These are phyloP conservation scores for Diadegma fenestrale DNA, from an alignment of 2,888 invertebrate genomes.

Conservation along the genomic window DNA sequence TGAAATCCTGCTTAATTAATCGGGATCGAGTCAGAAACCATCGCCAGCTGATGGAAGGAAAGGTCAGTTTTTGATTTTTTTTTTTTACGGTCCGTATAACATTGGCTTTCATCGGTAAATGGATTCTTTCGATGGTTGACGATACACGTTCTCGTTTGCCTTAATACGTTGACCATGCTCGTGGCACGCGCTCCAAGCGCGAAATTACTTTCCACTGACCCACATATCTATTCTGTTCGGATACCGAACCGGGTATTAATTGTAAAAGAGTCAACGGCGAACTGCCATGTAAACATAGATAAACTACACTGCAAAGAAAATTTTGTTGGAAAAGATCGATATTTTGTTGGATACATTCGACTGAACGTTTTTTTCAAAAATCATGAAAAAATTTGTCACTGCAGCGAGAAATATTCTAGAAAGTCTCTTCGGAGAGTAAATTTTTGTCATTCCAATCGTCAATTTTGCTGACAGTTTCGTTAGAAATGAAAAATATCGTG, in stretches of 20 bases:
- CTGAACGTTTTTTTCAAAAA: too few relatives aligned
- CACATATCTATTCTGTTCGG: constrained; percentile 64
- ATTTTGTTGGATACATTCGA: too few relatives aligned
- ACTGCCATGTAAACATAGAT: background rate
- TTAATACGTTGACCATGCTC: constrained; percentile 57
- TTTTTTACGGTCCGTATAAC: background rate
- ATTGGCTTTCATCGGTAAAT: constrained; percentile 29
- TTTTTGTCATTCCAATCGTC: too few relatives aligned
- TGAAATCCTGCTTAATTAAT: background rate
- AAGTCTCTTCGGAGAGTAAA: too few relatives aligned
- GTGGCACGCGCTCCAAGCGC: constrained; percentile 54
- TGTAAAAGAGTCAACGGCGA: constrained; percentile 45
- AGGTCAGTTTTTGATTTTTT: background rate
- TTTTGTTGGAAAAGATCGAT: too few relatives aligned
- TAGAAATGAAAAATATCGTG: too few relatives aligned
- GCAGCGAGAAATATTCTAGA: too few relatives aligned
- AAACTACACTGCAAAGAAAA: too few relatives aligned
- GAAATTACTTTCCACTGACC: constrained; percentile 69
- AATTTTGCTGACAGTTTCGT: too few relatives aligned
- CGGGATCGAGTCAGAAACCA: background rate
- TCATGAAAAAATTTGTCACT: too few relatives aligned
- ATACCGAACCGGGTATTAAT: constrained; percentile 57
- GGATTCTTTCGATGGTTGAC: constrained; percentile 31
- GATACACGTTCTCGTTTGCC: constrained; percentile 20
- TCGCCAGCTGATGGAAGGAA: background rate